Evolutionary conservation across 1,140 invertebrate species (phyloP), one percentile per base, ranked within the genome.

Genomic region (Procambarus virginalis): DNA sequence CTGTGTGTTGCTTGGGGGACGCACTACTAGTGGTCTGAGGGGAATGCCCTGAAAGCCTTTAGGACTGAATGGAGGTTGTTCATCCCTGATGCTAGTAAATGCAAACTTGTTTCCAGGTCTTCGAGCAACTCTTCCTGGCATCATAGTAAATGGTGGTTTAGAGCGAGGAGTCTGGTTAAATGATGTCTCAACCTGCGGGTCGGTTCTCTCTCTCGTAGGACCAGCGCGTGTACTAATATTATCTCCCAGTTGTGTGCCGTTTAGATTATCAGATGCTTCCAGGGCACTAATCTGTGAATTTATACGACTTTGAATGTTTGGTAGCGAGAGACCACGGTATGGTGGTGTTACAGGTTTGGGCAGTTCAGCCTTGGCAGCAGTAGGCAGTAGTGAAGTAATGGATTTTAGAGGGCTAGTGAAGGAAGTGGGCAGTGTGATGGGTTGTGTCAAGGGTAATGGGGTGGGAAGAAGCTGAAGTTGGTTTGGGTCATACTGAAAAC

Each of bases 71-170:
- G 45, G 10, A n/a, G n/a, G 20, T 34, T 78, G 14, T n/a, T 87
- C 78, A 46, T 45, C 49, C 9, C 46, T 58, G 55, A n/a, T 87
- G n/a, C 68, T 79, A 9, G 48, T 70, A 55, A 87, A 87, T 6
- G 20, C 51, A 51, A 87, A 87, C 60, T n/a, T 87, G 22, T 51
- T 80, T 2, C 77, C 86, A 34, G 86, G 77, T 45, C 78, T 46
- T 10, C 86, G 77, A 3, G 86, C 86, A 45, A 87, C 86, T 70
- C 55, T 55, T 17, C 58, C 64, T 51, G 86, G 86, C 17, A 80
- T 64, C 86, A 80, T 87, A 22, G 77, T 79, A 78, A 80, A 51
- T 8, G 82, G 10, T 20, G 46, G 60, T 3, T 22, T 46, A 49
- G 82, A 22, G 48, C 34, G 82, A 20, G 82, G 60, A 48, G 82